Base-by-base conservation (phyloP, 2,888 invertebrate genomes). In the Drosophila falleni region DNA sequence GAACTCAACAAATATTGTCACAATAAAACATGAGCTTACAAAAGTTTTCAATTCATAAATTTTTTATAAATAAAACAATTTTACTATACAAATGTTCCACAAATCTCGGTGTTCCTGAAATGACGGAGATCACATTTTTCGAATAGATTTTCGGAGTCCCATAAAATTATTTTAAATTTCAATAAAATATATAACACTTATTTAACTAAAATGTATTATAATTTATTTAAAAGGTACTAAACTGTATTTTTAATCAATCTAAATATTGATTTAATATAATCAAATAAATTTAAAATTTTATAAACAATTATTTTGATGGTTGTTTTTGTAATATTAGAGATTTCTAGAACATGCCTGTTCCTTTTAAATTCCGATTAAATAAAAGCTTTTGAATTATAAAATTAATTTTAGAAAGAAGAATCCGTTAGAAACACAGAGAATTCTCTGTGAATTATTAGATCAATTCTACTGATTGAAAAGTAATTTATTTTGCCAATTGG, bases 401-500 rank as follows among this genome's bases (percentile, higher is more conserved):
- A 47, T 5, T 29, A 10, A 31, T 47, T 29, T 26, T 10, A 29
- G 15, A 15, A 10, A 29, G 10, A 10, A 2, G 9, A 29, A 46
- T 46, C n/a, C 15, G 16, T 49, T 49, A 33, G 31, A 16, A 33
- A 49, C 49, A 33, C n/a, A n/a, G n/a, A n/a, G n/a, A n/a, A 49
- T 11, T 5, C 6, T 5, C 1, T 5, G 16, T 10, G 31, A 16
- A 33, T 26, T 47, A 46, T n/a, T 5, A 26, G 26, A 26, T 26
- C 4, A 13, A 26, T 53, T 41, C 16, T 0, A n/a, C n/a, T n/a
- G 42, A 54, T 59, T 39, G 13, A 8, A n/a, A 19, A 29, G 5
- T 19, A 0, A 26, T 46, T 46, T 63, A n/a, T 39, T 41, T 46
- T 42, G 19, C 31, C 26, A 8, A 44, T 56, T 60, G 16, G n/a